Evolutionary conservation across 2,888 invertebrate genomes (phyloP), one percentile per base, ranked within the genome.

Genomic region (Chamaedrilus cognettii): DNA sequence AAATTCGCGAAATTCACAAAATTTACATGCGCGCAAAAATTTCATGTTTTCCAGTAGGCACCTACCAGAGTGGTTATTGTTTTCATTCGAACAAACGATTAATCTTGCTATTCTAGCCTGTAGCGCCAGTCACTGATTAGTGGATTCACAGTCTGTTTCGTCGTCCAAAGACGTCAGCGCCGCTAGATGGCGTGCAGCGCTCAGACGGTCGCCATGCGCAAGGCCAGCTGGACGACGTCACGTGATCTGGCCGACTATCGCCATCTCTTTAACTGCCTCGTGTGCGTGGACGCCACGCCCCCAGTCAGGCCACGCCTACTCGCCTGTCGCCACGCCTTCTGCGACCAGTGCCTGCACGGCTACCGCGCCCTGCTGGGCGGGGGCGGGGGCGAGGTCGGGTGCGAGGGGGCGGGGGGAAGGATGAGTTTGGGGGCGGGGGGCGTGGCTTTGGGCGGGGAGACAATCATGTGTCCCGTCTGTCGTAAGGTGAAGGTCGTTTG

Each of bases 181-280:
- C n/a, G n/a, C n/a, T n/a, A n/a, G n/a, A n/a, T n/a, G n/a, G n/a
- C n/a, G n/a, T n/a, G n/a, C n/a, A n/a, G n/a, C n/a, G n/a, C n/a
- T n/a, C n/a, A n/a, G n/a, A n/a, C n/a, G n/a, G n/a, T n/a, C n/a
- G 42, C 60, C 2, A 26, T 42, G 28, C 60, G 42, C 15, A 60
- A 60, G 30, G 30, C 60, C 2, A 60, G 42, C 30, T 66, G 66
- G 50, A 51, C 62, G n/a, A 66, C 63, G 32, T 66, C 51, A 26
- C 55, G 56, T 34, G 49, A 63, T 5, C 33, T 63, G 30, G 42
- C 61, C 11, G 60, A 60, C 34, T 60, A 60, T 35, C 19, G 42
- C 3, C 34, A 23, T 7, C 2, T 35, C 2, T 60, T 60, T 28
- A 60, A 42, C 28, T 60, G 60, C 28, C 42, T 60, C 26, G 30